A percentile compares a stretch with the other conserved stretches of the same genome.
phyloP scores from a whole-genome alignment of 2,888 invertebrate genomes.

The Caenorhabditis macrosperma region DNA sequence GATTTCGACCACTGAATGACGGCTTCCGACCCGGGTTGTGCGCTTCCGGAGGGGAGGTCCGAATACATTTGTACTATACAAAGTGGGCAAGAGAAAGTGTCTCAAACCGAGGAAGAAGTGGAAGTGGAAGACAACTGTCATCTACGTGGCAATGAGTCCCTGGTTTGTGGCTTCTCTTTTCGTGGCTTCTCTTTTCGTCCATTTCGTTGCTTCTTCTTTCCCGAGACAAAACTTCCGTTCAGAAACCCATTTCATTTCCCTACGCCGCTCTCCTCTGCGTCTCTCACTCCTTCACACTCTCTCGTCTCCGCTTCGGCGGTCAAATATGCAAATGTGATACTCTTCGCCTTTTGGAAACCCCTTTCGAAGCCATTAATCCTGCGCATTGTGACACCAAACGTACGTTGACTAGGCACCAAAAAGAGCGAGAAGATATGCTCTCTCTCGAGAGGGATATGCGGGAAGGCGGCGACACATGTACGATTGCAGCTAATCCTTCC shows the following conservation, averaged over 20 bases:
- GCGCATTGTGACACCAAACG: slow-evolving; percentile 52
- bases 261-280: slow-evolving; percentile 25
- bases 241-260: slow-evolving; percentile 54
- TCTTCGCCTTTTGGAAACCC: slow-evolving; percentile 50
- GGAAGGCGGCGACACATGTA: slow-evolving; percentile 4
- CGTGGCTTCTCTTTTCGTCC: background rate
- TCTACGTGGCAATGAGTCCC: too few relatives aligned
- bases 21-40: slow-evolving; percentile 38
- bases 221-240: slow-evolving; percentile 45
- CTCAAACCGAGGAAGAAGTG: too few relatives aligned
- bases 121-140: too few relatives aligned
- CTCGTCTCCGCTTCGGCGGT: slow-evolving; percentile 33
- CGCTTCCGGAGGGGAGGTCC: slow-evolving; percentile 17
- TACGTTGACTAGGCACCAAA: slow-evolving; percentile 23
- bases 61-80: slow-evolving; percentile 26
- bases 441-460: slow-evolving; percentile 6
- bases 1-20: slow-evolving; percentile 49
- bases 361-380: slow-evolving; percentile 57
- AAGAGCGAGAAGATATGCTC: slow-evolving; percentile 18
- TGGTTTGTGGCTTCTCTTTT: background rate
- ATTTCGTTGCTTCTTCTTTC: background rate
- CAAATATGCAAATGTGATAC: slow-evolving; percentile 58
- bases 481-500: slow-evolving; percentile 40
- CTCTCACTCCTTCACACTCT: slow-evolving; percentile 31
- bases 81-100: slow-evolving; percentile 12